Conservation (phyloP, 2,888 invertebrate genomes). For the Drosophila rubida region DNA sequence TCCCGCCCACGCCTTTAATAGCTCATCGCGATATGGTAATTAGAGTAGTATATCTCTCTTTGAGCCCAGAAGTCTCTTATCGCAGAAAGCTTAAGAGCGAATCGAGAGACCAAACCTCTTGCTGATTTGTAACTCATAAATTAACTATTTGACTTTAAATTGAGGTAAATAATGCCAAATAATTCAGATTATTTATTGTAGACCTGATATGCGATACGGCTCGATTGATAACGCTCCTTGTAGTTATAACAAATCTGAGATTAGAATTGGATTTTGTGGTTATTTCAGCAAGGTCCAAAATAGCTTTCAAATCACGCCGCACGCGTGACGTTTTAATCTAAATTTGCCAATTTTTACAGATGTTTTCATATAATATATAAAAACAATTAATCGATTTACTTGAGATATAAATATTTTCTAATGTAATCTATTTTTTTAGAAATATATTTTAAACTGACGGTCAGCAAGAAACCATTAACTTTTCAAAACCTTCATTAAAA, state of each 20-base stretch:
- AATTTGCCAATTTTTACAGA: neutral
- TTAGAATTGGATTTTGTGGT: constrained; percentile 36
- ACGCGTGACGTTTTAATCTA: neutral
- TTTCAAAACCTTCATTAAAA: too few relatives aligned
- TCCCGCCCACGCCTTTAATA: constrained; percentile 25
- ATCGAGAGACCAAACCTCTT: neutral
- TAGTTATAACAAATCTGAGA: constrained; percentile 39
- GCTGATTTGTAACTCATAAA: constrained; percentile 16
- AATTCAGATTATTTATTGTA: constrained; percentile 43
- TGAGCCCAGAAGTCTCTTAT: constrained; percentile 4
- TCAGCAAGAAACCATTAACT: too few relatives aligned
- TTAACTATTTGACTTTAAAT: constrained; percentile 36
- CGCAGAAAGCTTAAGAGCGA: neutral
- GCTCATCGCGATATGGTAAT: constrained; percentile 14
- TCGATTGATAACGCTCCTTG: constrained; percentile 24
- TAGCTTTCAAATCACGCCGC: neutral
- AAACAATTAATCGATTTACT: too few relatives aligned
- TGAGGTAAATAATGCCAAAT: constrained; percentile 37
- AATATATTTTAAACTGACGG: too few relatives aligned
- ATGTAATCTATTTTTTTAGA: too few relatives aligned
- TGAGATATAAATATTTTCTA: too few relatives aligned
- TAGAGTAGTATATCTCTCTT: constrained; percentile 2
- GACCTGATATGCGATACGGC: constrained; percentile 40
- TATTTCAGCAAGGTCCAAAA: constrained; percentile 11
- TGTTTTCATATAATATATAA: too few relatives aligned